Evolutionary conservation across 2,888 invertebrate genomes (phyloP), one percentile per base, ranked within the genome.

Genomic region (Tachystola acroxantha): DNA sequence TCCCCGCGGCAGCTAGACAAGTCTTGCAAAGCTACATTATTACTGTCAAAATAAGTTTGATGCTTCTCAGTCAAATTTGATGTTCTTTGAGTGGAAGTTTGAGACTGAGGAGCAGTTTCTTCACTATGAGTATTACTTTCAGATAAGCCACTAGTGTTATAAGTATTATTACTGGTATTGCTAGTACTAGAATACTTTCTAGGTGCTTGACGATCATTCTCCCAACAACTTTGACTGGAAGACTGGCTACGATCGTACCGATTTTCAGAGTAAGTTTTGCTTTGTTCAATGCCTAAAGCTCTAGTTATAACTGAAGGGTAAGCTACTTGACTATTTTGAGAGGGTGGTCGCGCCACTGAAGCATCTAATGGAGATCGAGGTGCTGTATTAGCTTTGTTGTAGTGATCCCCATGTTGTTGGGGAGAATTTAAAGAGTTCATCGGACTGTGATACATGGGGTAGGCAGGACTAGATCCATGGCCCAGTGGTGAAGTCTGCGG

Each of bases 281-380:
- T 88, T 70, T 92, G 91, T 49, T 91, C 89, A 37, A 89, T 80
- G 45, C 91, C 91, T 57, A 92, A 69, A 52, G 94, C 91, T 57
- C 93, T 88, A 26, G 93, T 94, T 58, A 95, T 95, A 43, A 95
- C 95, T 48, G 94, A 94, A 34, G 95, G 92, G 70, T 95, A 95
- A 38, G 91, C 94, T 43, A 94, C 92, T 64, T 91, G 90, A 59
- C 80, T 87, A 46, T 81, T 85, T 57, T 86, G 85, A 29, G 89
- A 88, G 26, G 90, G 89, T 3, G 92, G 89, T 43, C 93, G 77
- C 2, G 92, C 87, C 7, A 92, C 88, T 0, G 92, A 90, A 9
- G 91, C 92, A 57, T 93, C 93, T 49, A 93, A 68, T 6, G 93
- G 93, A 26, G 93, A 92, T 9, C 91, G 88, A 13, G 92, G 92